These are phyloP conservation scores for Hetaerina titia DNA, from an alignment of 2,888 invertebrate species.

Conservation along the genomic window DNA sequence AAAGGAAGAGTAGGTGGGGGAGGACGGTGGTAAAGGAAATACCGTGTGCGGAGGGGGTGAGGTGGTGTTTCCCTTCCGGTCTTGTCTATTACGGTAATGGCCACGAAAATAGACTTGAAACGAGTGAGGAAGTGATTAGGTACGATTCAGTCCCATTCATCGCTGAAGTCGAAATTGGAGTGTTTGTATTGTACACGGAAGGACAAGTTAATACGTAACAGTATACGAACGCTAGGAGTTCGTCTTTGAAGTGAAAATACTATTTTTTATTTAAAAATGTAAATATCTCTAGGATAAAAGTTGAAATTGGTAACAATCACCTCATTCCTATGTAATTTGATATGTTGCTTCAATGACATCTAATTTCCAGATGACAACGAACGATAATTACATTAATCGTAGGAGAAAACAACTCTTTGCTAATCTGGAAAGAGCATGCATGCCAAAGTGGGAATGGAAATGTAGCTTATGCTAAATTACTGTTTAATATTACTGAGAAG, in stretches of 20 bases:
- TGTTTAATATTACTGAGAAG: no score
- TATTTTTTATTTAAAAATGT: no score
- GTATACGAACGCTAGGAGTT: neutral
- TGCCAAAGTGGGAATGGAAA: no score
- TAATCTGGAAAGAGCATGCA: no score
- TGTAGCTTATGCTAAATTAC: no score
- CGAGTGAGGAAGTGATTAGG: constrained; percentile 51
- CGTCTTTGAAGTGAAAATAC: neutral
- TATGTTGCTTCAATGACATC: no score
- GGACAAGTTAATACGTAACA: neutral
- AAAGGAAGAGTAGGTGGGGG: neutral
- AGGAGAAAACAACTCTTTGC: no score
- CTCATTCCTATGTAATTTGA: no score
- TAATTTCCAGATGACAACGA: no score
- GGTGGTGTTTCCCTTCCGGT: constrained; percentile 44
- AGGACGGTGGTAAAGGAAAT: constrained; percentile 35
- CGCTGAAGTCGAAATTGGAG: neutral
- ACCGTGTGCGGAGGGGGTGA: neutral
- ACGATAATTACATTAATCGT: no score
- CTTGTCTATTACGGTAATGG: constrained; percentile 61
- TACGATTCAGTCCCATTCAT: constrained; percentile 39
- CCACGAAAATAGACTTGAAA: constrained; percentile 59
- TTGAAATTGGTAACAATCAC: no score
- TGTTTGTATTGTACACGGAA: neutral
- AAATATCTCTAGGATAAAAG: no score